Conservation (phyloP, 2,888 invertebrate species). For the Dysmachus trigonus region DNA sequence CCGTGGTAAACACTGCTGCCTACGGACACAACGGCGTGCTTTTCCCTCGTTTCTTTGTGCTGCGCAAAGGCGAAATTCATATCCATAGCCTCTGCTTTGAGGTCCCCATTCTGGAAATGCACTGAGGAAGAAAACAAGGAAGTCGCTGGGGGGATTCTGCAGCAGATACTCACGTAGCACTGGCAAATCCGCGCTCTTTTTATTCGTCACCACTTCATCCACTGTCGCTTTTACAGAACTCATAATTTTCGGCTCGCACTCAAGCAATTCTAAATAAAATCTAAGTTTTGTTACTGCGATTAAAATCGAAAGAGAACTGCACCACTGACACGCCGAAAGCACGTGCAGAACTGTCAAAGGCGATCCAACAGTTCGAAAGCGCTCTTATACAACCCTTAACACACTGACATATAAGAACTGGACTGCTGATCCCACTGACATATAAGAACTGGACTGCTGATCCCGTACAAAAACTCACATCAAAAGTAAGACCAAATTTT, state of each 20-base stretch:
- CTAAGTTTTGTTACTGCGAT: background rate
- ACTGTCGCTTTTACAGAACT: background rate
- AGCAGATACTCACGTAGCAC: background rate
- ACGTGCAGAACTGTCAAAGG: no score
- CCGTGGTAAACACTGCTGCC: slow-evolving; percentile 57
- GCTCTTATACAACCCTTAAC: no score
- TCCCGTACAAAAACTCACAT: no score
- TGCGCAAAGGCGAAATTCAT: slow-evolving; percentile 53
- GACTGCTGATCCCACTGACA: no score
- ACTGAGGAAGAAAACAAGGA: slow-evolving; percentile 53
- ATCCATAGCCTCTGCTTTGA: slow-evolving; percentile 51
- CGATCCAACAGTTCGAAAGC: no score
- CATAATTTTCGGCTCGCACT: background rate
- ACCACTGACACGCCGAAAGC: no score
- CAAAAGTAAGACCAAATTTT: no score
- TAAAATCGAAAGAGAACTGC: background rate
- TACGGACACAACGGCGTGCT: slow-evolving; percentile 55
- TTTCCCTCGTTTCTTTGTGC: slow-evolving; percentile 37
- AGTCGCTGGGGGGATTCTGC: background rate
- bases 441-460: no score
- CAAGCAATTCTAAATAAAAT: background rate
- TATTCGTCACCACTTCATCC: background rate
- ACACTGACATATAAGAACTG: no score
- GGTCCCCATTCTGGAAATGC: slow-evolving; percentile 60
- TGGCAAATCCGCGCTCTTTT: background rate